Percentiles rank a stretch among this genome's conserved stretches.
These are phyloP conservation scores for Chromoteleia sp. DNA, from an alignment of 2,888 invertebrate genomes.

Conservation along the genomic window DNA sequence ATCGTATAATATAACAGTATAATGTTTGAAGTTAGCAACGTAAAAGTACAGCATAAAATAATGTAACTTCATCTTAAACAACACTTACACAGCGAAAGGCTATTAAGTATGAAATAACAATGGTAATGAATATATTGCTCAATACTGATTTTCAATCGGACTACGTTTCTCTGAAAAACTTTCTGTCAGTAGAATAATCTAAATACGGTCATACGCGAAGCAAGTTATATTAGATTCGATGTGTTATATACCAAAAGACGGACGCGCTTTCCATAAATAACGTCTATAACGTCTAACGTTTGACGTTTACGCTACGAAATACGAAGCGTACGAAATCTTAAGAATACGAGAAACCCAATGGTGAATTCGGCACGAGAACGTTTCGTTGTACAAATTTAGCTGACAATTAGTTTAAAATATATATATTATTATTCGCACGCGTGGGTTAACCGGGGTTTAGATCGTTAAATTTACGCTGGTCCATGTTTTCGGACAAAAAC, in stretches of 20 bases:
- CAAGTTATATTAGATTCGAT: neutral
- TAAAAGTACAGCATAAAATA: too few relatives aligned
- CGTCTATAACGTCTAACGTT: neutral
- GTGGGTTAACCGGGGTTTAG: neutral
- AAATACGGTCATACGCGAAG: conserved; percentile 8
- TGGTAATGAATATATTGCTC: neutral
- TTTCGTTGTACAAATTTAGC: neutral
- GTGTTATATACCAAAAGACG: neutral
- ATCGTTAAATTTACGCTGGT: conserved; percentile 35
- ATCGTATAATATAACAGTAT: too few relatives aligned
- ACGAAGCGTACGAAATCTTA: neutral
- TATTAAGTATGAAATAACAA: neutral
- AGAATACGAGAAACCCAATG: neutral
- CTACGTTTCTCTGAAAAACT: conserved; percentile 1
- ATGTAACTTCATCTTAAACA: neutral
- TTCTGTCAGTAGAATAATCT: conserved; percentile 13
- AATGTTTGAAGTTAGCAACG: too few relatives aligned
- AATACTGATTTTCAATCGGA: neutral
- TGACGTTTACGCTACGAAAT: too few relatives aligned
- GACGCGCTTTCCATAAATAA: neutral
- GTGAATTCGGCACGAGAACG: neutral
- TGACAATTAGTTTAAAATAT: conserved; percentile 16
- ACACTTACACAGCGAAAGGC: too few relatives aligned
- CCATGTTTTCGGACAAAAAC: conserved; percentile 44
- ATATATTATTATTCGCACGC: conserved; percentile 19